phyloP scores from a whole-genome alignment of 2,888 invertebrate genomes.

The Cryptocephalus primarius region DNA sequence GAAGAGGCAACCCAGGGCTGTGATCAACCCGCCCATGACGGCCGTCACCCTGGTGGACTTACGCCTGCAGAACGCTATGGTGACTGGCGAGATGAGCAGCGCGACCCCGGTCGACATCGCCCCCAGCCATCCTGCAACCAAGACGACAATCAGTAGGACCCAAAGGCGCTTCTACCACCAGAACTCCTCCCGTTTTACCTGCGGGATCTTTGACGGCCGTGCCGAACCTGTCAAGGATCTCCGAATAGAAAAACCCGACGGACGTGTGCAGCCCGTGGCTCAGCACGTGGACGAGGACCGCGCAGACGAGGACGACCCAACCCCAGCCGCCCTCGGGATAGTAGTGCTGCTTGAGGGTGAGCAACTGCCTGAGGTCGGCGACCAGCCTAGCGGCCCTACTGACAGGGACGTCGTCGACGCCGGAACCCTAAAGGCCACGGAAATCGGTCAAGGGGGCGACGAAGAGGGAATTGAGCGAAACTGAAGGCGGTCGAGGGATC shows the following conservation, averaged over 20 bases:
- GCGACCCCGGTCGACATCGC: constrained; percentile 70
- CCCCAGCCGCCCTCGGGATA: constrained; percentile 87
- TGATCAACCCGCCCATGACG: constrained; percentile 76
- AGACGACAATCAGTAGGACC: background rate
- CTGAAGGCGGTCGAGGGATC: background rate
- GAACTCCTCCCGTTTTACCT: constrained; percentile 39
- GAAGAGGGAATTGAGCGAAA: background rate
- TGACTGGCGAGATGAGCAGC: constrained; percentile 70
- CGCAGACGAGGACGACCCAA: constrained; percentile 66
- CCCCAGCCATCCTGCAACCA: constrained; percentile 71
- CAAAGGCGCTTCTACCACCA: no score
- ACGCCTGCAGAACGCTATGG: constrained; percentile 73
- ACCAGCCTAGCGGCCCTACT: constrained; percentile 43
- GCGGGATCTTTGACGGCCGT: constrained; percentile 49
- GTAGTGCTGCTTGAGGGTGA: constrained; percentile 67
- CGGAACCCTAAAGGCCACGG: constrained; percentile 22
- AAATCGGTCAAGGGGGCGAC: no score
- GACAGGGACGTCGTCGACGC: constrained; percentile 39
- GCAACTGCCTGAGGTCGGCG: constrained; percentile 45
- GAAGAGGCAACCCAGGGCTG: constrained; percentile 78
- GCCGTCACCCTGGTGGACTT: constrained; percentile 82
- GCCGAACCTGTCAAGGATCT: constrained; percentile 39
- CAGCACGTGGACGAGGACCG: constrained; percentile 61
- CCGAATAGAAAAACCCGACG: constrained; percentile 40
- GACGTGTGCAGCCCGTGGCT: constrained; percentile 65